Conservation (phyloP, 2,797 vertebrate species). For the Threskiornis aethiopicus region DNA sequence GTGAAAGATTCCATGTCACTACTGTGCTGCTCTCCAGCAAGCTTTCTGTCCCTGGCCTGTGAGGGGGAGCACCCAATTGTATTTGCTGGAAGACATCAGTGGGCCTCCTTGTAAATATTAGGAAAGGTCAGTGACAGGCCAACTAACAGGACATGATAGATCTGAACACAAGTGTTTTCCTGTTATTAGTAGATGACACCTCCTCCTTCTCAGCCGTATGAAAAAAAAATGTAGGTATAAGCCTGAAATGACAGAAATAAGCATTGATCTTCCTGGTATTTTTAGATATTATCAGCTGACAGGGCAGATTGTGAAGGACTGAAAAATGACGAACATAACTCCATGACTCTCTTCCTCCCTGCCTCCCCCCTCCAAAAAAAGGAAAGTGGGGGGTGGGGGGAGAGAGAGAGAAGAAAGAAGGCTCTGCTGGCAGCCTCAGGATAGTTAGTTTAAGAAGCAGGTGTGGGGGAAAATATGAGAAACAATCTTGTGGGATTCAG, state of each 20-base stretch:
- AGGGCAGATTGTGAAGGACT: constrained; percentile 57
- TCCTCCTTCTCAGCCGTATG: neutral
- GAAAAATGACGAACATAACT: constrained; percentile 60
- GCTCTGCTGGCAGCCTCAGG: constrained; percentile 32
- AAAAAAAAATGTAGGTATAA: neutral
- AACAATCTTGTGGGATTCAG: constrained; percentile 73
- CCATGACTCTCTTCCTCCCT: constrained; percentile 27
- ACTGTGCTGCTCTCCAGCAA: neutral
- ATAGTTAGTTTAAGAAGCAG: constrained; percentile 59
- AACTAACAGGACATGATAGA: neutral
- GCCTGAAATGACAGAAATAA: constrained; percentile 52
- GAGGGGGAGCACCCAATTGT: neutral
- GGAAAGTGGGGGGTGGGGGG: neutral
- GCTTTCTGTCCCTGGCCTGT: neutral
- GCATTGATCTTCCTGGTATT: constrained; percentile 53
- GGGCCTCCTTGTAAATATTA: neutral
- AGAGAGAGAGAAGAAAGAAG: constrained; percentile 31
- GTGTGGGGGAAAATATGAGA: constrained; percentile 60
- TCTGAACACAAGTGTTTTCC: neutral
- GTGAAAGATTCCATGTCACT: neutral
- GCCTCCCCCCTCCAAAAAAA: neutral
- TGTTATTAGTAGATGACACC: neutral
- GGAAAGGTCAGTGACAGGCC: neutral
- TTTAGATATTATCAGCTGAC: constrained; percentile 62
- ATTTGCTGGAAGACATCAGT: neutral